A percentile compares a stretch with the other conserved stretches of the same genome.
Conservation (phyloP, 1,140 invertebrate genomes). For the Adelges cooleyi region DNA sequence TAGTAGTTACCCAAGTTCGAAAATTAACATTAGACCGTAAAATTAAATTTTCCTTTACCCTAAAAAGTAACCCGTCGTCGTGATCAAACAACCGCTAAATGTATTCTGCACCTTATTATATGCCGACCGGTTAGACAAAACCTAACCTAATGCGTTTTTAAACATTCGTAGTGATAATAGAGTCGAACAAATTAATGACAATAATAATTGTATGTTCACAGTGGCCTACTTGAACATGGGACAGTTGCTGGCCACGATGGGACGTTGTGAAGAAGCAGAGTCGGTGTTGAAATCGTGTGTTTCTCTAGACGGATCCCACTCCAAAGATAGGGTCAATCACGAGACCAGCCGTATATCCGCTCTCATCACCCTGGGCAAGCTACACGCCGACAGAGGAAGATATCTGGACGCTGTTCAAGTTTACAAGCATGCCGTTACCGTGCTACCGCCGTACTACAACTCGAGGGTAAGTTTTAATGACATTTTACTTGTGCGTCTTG, state of each 20-base stretch:
- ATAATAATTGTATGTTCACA: constrained; percentile 41
- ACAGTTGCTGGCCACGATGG: constrained; percentile 68
- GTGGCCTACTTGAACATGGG: constrained; percentile 93
- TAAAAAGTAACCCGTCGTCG: too few species aligned
- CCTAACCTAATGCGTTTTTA: too few species aligned
- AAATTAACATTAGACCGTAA: too few species aligned
- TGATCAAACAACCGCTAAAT: too few species aligned
- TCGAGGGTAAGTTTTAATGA: constrained; percentile 62
- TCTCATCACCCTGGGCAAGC: constrained; percentile 76
- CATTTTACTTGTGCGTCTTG: too few species aligned
- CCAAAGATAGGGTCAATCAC: constrained; percentile 81
- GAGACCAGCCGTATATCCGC: constrained; percentile 81
- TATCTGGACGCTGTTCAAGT: constrained; percentile 74
- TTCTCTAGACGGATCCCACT: constrained; percentile 66
- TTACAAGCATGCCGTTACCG: constrained; percentile 72
- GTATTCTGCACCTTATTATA: too few species aligned
- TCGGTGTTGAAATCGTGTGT: constrained; percentile 69
- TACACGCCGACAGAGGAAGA: constrained; percentile 76
- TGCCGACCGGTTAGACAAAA: too few species aligned
- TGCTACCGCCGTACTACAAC: constrained; percentile 67
- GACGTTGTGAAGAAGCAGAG: constrained; percentile 69
- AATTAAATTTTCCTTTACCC: too few species aligned
- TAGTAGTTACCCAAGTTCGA: too few species aligned
- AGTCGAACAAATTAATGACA: too few species aligned
- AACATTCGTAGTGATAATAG: too few species aligned